Evolutionary conservation across 92 coral and sea anemone species (phyloP).

Genomic region (Chrysogorgia sp.): DNA sequence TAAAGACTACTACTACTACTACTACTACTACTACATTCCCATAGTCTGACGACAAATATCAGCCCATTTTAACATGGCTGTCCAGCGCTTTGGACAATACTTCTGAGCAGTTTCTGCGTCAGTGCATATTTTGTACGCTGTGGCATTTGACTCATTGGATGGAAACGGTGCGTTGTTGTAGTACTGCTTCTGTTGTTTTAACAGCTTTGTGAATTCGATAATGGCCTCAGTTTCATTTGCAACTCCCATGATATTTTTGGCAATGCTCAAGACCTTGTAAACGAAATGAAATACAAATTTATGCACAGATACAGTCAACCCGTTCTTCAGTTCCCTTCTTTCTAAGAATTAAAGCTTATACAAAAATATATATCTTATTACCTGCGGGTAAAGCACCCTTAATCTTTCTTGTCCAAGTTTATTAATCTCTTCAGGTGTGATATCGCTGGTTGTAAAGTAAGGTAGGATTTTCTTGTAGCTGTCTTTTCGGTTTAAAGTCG

Average conservation of each 20-base stretch:
- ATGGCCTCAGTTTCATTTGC: slow-evolving; percentile 66
- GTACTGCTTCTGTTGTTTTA: slow-evolving; percentile 65
- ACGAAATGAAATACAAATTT: too few relatives aligned
- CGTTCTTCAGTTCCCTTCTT: too few relatives aligned
- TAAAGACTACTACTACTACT: too few relatives aligned
- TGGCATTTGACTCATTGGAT: slow-evolving; percentile 72
- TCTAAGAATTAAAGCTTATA: too few relatives aligned
- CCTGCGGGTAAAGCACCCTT: slow-evolving; percentile 73
- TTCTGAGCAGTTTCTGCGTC: slow-evolving; percentile 63
- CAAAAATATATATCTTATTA: too few relatives aligned
- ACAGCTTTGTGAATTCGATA: slow-evolving; percentile 57
- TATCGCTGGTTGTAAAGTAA: slow-evolving; percentile 77
- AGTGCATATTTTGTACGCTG: slow-evolving; percentile 72
- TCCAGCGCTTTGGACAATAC: slow-evolving; percentile 76
- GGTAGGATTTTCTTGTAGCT: slow-evolving; percentile 71
- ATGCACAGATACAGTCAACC: too few relatives aligned
- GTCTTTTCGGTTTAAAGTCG: slow-evolving; percentile 70
- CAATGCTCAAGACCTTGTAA: too few relatives aligned
- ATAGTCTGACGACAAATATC: background rate
- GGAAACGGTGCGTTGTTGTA: slow-evolving; percentile 85
- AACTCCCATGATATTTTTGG: slow-evolving; percentile 64
- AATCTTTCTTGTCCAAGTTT: slow-evolving; percentile 74
- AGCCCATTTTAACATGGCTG: background rate
- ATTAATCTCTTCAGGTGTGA: slow-evolving; percentile 74
- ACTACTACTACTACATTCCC: too few relatives aligned